These are phyloP conservation scores for Merops nubicus DNA, from an alignment of 2,113 vertebrate species.

Conservation along the genomic window DNA sequence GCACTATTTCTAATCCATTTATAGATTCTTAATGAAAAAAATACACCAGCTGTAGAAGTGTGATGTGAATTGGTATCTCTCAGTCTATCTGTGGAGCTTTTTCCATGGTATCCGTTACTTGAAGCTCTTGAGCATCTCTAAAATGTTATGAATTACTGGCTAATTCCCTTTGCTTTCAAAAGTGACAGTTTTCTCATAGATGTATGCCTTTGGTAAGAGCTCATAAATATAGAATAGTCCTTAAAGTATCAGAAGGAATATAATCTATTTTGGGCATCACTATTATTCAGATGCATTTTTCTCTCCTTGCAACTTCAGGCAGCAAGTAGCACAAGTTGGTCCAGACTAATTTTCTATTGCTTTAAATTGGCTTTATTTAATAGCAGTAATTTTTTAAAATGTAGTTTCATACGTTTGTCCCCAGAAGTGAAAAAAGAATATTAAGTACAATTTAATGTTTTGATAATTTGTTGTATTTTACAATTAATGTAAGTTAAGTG, in stretches of 20 bases:
- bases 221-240: constrained; percentile 3
- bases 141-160: neutral
- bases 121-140: neutral
- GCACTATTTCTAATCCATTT: constrained; percentile 5
- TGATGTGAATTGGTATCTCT: neutral
- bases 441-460: neutral
- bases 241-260: neutral
- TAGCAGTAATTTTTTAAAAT: neutral
- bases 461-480: neutral
- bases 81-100: neutral
- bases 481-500: neutral
- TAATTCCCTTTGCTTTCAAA: neutral
- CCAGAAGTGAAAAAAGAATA: neutral
- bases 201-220: neutral
- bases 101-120: neutral
- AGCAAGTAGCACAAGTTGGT: neutral
- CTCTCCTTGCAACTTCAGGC: neutral
- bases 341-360: neutral
- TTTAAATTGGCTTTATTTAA: neutral
- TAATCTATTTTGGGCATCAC: neutral
- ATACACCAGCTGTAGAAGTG: neutral
- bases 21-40: neutral
- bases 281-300: neutral
- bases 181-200: neutral
- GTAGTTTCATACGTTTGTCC: neutral